Conservation (phyloP, 2,797 vertebrate species). For the Meda fulgida region DNA sequence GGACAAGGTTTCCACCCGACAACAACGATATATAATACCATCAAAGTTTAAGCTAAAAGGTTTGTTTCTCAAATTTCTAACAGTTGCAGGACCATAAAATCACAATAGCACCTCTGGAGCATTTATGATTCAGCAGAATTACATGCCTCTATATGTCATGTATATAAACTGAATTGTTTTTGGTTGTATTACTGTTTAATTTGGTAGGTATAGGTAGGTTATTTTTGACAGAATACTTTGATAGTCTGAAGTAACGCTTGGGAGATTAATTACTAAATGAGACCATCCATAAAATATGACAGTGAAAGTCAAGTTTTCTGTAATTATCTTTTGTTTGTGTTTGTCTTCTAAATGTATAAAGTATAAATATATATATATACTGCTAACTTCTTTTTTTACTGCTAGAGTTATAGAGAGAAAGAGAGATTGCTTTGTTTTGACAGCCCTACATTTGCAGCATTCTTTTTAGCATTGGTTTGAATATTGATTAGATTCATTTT, state of each 20-base stretch:
- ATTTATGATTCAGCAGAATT: slow-evolving; percentile 19
- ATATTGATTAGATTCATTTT: background rate
- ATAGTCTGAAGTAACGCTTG: background rate
- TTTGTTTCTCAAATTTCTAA: background rate
- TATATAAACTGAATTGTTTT: background rate
- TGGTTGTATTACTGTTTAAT: background rate
- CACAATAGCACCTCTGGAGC: background rate
- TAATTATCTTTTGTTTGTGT: too few relatives aligned
- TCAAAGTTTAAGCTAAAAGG: slow-evolving; percentile 5
- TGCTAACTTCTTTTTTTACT: background rate
- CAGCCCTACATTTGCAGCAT: background rate
- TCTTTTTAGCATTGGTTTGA: slow-evolving; percentile 1
- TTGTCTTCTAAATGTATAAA: background rate
- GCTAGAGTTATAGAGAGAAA: background rate
- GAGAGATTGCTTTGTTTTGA: background rate
- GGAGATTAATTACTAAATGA: background rate
- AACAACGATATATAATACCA: background rate
- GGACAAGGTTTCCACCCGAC: background rate
- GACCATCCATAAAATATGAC: background rate
- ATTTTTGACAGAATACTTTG: background rate
- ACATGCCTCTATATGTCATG: background rate
- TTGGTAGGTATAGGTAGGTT: background rate
- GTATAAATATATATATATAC: background rate
- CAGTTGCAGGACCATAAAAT: slow-evolving; percentile 8
- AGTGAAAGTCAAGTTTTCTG: background rate